Evolutionary conservation across 1,140 invertebrate species (phyloP).

Genomic region (Orchestia grillus): DNA sequence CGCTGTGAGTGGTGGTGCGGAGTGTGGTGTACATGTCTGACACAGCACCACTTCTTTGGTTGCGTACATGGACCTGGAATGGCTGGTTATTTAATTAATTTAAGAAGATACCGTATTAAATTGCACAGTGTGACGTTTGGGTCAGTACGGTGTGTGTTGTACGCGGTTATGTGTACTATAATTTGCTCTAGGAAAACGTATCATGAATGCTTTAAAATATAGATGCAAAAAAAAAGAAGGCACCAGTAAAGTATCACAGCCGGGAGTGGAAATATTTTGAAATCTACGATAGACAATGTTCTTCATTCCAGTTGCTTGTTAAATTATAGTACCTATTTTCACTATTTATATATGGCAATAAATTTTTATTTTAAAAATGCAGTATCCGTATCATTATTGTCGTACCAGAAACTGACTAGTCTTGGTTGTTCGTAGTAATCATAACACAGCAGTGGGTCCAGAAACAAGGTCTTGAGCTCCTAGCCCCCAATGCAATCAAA

Average conservation of each 20-base stretch:
- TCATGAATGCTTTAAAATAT: background rate
- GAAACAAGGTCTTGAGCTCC: too few species aligned
- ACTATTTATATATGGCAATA: background rate
- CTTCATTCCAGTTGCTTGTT: background rate
- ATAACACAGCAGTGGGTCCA: too few species aligned
- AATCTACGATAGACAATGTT: background rate
- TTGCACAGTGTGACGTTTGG: background rate
- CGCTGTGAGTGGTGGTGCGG: too few species aligned
- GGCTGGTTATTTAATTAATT: background rate
- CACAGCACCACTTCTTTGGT: background rate
- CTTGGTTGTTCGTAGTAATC: too few species aligned
- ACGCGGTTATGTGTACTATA: background rate
- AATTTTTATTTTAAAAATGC: background rate
- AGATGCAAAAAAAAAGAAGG: background rate
- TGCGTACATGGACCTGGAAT: background rate
- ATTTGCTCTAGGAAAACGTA: background rate
- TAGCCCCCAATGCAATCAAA: too few species aligned
- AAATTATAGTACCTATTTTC: background rate
- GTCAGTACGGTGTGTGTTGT: background rate
- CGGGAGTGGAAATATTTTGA: background rate
- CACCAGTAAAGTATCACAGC: slow-evolving; percentile 15
- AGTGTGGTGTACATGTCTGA: background rate
- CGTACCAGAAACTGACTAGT: background rate
- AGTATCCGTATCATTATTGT: background rate
- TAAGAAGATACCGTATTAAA: background rate